Evolutionary conservation across 2,888 invertebrate genomes (phyloP), one percentile per base, ranked within the genome.

Genomic region (Nemapogon koenigi): DNA sequence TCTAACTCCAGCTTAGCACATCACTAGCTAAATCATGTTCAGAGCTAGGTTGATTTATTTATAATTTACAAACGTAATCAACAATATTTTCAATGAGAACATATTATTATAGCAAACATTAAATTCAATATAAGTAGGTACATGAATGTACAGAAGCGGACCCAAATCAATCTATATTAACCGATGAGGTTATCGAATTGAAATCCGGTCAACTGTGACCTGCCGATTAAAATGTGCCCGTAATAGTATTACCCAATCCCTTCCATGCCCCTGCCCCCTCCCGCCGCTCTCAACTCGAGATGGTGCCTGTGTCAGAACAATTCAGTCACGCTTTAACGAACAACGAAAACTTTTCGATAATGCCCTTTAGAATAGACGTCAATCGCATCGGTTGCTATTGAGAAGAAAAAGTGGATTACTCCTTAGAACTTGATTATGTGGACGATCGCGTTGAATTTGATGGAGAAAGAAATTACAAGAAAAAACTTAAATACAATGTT

Each of bases 161-260:
- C 33, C 33, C 33, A 33, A 17, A 19, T 33, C 33, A 33, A 33
- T 33, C 33, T 33, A 19, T 17, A 33, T 33, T 33, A 33, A 33
- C 33, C 33, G 16, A 19, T 33, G 19, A 33, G 33, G 33, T 33
- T 33, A 33, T 50, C 53, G 54, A 52, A 53, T 60, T 57, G 51
- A 51, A 53, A 54, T 54, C 52, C 61, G 56, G 50, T 59, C 57
- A 59, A 58, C 64, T 59, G 62, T 60, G 56, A 59, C 55, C 54
- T 53, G 53, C 61, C 62, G 63, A 67, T 68, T 69, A 67, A 61
- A 66, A 63, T 60, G 55, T 62, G 57, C 62, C 60, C 59, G 57
- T 63, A 68, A 66, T 62, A 59, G 56, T 63, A 62, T 69, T 66
- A 64, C 56, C 55, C 52, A 55, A 48, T 30, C 35, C 52, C 53